Base-by-base conservation (phyloP, 2,113 vertebrate genomes). In the Oceanites oceanicus region DNA sequence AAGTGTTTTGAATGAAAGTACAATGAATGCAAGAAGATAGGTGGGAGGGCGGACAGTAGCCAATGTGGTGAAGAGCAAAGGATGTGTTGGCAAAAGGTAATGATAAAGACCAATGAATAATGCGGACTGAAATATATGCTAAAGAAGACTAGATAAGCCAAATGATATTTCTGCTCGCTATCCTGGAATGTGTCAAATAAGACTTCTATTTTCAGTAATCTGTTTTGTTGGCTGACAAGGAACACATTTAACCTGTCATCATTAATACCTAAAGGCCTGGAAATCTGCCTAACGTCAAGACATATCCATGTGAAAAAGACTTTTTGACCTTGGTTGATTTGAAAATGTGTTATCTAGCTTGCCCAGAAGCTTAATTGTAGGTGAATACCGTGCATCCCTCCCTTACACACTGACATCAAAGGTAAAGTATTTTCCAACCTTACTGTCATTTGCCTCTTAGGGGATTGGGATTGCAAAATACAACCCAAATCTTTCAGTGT, bases 341-440 rank as follows among this genome's bases (percentile, higher is more conserved):
- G 67, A 89, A 97, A 95, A 95, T 34, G n/a, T 84, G 84, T 88
- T 95, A 96, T 87, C 88, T 77, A 79, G 76, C 49, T 95, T 92
- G 59, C 86, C 72, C 77, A 95, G 88, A 91, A 91, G 61, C 63
- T 77, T 88, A 73, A 94, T 21, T 86, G 81, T 15, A 8, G 32
- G 68, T 42, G 42, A 92, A 70, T 40, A 85, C 0, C 0, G 26
- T 61, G 16, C 7, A 3, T 76, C 84, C 21, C 30, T 86, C 62
- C 45, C 32, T 90, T 78, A 67, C 53, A 66, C 1, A 23, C 21
- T 78, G 56, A 94, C 68, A 93, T 87, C 73, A 95, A 92, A 91
- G 25, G 71, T 89, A 71, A 88, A 74, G 58, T 38, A 49, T 91
- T 96, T 92, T 92, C 58, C 47, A 92, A 44, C 53, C 53, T 92